Evolutionary conservation across 2,113 vertebrate genomes (phyloP).

Genomic region (Calidris pygmaea): DNA sequence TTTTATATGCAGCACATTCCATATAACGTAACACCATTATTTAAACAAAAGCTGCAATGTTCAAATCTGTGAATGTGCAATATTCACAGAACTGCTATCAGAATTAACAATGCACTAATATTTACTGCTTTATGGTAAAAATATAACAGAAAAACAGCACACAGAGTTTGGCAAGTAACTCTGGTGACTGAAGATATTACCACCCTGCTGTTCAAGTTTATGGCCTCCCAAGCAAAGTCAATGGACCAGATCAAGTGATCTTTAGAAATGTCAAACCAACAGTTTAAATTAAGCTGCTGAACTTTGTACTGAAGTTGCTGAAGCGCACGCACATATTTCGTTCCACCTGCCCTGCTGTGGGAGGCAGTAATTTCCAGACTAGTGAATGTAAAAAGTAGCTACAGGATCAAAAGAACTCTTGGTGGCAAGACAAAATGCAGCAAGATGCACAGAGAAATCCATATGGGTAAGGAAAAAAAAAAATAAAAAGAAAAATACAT

Average conservation of each 20-base stretch:
- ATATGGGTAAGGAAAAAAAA: neutral
- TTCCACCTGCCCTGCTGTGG: conserved; percentile 10
- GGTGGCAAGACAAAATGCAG: neutral
- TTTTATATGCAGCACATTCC: neutral
- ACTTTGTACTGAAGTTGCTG: neutral
- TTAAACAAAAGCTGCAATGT: neutral
- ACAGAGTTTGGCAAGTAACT: neutral
- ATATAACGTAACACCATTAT: neutral
- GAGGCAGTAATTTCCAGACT: conserved; percentile 21
- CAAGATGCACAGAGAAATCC: neutral
- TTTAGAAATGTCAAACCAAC: conserved; percentile 37
- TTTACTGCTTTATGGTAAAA: neutral
- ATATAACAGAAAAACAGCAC: neutral
- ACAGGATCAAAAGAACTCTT: neutral
- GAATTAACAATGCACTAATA: neutral
- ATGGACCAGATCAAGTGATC: neutral
- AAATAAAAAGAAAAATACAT: fast-evolving
- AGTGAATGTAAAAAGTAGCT: neutral
- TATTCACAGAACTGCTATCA: neutral
- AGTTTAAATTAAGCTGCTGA: neutral
- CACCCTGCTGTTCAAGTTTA: neutral
- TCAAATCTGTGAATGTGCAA: neutral
- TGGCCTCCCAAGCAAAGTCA: neutral
- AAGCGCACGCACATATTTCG: neutral
- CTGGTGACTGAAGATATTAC: neutral